Evolutionary conservation across 2,113 vertebrate genomes (phyloP), one percentile per base, ranked within the genome.

Genomic region (Eira barbara): DNA sequence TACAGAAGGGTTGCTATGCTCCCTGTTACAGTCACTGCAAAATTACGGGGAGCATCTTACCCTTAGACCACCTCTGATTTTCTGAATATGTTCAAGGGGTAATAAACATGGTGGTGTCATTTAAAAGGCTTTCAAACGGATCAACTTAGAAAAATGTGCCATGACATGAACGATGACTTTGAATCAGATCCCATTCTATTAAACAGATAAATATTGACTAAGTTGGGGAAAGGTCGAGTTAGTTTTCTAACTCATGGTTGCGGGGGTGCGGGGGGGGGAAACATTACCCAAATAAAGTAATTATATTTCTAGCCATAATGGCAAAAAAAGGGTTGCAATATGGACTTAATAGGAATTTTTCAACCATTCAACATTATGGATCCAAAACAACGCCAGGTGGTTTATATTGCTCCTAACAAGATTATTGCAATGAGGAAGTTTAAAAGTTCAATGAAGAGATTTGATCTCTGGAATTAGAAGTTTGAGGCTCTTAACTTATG

Each of bases 231-330:
- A 92, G 61, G 7, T 59, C 69, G 73, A 83, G 34, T 89, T 94
- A 95, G 45, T 93, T 87, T 95, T 80, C 79, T 86, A 25, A 73
- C 79, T 95, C 20, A 94, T 63, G 57, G 18, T 80, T 94, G 97
- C 45, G 15, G 49, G 14, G 14, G 1, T n/a, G n/a, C n/a, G 47
- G 2, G 47, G 47, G 0, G 47, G 45, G 47, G 49, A 61, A 96
- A 52, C 17, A 91, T 71, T 47, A 88, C 42, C 39, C 63, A 71
- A 57, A 88, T 67, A 89, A 84, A 31, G 49, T 52, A 69, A 78
- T n/a, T 61, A 13, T 86, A 71, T 63, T 86, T 81, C 63, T 94
- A 74, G 39, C 42, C 78, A 89, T 85, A 82, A 81, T 93, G 42
- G 21, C 81, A 73, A 76, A 78, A 93, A 94, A 45, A 36, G 23